Base-by-base conservation (phyloP, 2,797 vertebrate genomes). In the Diplodus sargus region DNA sequence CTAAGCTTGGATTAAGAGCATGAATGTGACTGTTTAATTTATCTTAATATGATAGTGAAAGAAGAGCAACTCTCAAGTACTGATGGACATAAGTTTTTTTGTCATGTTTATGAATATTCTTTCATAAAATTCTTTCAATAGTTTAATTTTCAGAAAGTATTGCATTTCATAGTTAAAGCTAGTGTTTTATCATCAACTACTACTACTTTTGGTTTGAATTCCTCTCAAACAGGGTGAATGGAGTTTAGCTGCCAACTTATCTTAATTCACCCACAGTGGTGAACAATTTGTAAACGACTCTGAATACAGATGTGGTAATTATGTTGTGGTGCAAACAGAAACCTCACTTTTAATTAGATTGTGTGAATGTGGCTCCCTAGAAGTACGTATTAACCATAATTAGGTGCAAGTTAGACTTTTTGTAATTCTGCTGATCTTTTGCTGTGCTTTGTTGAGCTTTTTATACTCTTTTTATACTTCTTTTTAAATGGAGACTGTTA, bases 241-340 rank as follows among this genome's bases (percentile, higher is more conserved):
- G 12, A 71, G 13, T 82, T 73, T 17, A 51, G 25, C 1, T 73
- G 28, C 16, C 22, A 65, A 51, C 1, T 65, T 42, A 34, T 68
- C 72, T 39, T 57, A 16, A 81, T 77, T 60, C 67, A 49, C 25
- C 28, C 62, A 51, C 23, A 64, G 23, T 48, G 13, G 13, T 54
- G 18, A 66, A 63, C 68, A 65, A 69, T 80, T 73, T 53, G 4
- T 54, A 66, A 81, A 73, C 61, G 23, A 63, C 74, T 77, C 54
- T 61, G 76, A 83, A 81, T 70, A 74, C 74, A 65, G 72, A 74
- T n/a, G 5, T 58, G 58, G 60, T 87, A 51, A 81, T 82, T 85
- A 81, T 76, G 61, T 75, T 78, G 79, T 63, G 53, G 64, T 65
- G 56, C 76, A 81, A 83, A 85, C 69, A 74, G 58, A 77, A 70